Conservation (phyloP, 2,888 invertebrate genomes). For the Drosophila mimica region DNA sequence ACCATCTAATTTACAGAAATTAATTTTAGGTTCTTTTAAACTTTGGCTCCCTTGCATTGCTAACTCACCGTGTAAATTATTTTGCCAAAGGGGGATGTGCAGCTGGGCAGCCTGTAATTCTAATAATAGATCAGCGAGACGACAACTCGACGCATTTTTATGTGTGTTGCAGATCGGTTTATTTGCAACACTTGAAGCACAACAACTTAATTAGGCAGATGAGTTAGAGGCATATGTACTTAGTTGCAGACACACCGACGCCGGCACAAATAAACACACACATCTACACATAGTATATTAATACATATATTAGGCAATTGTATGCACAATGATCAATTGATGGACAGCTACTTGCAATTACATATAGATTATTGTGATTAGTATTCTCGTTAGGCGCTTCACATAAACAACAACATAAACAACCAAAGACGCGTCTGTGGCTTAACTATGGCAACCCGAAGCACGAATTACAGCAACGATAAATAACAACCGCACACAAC, state of each 20-base stretch:
- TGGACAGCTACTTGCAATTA: constrained; percentile 30
- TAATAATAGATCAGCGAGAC: constrained; percentile 65
- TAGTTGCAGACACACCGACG: constrained; percentile 52
- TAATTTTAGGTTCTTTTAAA: background rate
- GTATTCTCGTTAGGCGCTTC: constrained; percentile 31
- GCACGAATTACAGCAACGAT: constrained; percentile 10
- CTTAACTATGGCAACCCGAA: constrained; percentile 8
- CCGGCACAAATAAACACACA: constrained; percentile 43
- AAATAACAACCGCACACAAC: constrained; percentile 48
- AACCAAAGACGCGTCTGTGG: constrained; percentile 31
- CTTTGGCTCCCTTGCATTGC: constrained; percentile 3
- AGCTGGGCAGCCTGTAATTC: constrained; percentile 39
- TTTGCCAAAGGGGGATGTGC: constrained; percentile 4
- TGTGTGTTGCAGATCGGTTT: constrained; percentile 49
- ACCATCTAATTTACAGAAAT: background rate
- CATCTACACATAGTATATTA: constrained; percentile 14
- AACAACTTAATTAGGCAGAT: constrained; percentile 60
- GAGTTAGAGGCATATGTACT: constrained; percentile 28
- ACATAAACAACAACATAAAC: constrained; percentile 46
- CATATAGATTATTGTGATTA: constrained; percentile 60
- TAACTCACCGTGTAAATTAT: constrained; percentile 51
- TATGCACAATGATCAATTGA: constrained; percentile 46
- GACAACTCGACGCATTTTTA: constrained; percentile 48
- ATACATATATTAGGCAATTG: constrained; percentile 32
- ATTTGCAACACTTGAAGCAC: constrained; percentile 50